Evolutionary conservation across 1,140 invertebrate genomes (phyloP), one percentile per base, ranked within the genome.

Genomic region (Spodoptera frugiperda): DNA sequence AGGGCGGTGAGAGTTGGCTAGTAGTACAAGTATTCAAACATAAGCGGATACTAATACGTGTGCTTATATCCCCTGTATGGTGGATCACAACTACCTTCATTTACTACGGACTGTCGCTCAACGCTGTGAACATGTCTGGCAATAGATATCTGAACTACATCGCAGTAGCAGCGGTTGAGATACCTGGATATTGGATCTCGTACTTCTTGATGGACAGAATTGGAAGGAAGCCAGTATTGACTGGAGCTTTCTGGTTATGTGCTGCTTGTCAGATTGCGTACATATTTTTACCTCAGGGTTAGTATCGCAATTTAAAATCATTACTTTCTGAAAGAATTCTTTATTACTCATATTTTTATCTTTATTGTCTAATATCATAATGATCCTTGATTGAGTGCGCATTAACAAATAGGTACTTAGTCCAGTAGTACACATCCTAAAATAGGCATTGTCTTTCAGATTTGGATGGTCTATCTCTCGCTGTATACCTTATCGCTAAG

Each of bases 101-200:
- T 0, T 98, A 97, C 87, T 98, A 97, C 82, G 97, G 97, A 0
- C 86, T 98, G 3, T 97, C 97, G 0, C 94, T 98, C 12, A 97
- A 97, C 81, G 96, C 97, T 0, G 96, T 97, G 0, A 95, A 96
- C 44, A 92, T 98, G 21, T 95, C 95, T 11, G 97, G 96, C 2
- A 95, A 97, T 79, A 95, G 94, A 75, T 97, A 97, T 86, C 82
- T 96, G 10, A 96, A 97, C 84, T 97, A 97, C 80, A 95, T 96
- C 1, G 90, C 96, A 19, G 95, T 96, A 3, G 94, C 95, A 1
- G 87, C 96, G 0, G 94, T 96, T 0, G 96, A 97, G 84, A 96
- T 97, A 70, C 97, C 97, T 8, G 96, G 95, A 0, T 97, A 96
- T 82, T 94, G 95, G 70, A 77, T 95, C n/a, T 95, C 95, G 4